A percentile compares a stretch with the other conserved stretches of the same genome.
phyloP scores from a whole-genome alignment of 2,113 vertebrate species.

The Mirza zaza region DNA sequence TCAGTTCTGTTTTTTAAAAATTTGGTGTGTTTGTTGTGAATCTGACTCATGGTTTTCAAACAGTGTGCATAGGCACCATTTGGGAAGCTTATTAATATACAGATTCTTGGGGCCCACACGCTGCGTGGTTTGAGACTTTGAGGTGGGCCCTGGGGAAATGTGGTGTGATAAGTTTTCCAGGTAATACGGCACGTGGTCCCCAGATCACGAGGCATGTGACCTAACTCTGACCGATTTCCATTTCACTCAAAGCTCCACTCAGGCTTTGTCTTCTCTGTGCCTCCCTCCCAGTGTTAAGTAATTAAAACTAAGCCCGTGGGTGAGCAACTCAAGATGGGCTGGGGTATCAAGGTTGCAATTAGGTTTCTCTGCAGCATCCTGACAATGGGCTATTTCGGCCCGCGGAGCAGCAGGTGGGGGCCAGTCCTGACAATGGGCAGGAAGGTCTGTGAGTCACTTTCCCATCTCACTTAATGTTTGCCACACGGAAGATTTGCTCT shows the following conservation, averaged over 20 bases:
- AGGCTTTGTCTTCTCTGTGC: background rate
- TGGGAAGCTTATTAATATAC: background rate
- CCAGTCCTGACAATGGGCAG: background rate
- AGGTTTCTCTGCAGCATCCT: background rate
- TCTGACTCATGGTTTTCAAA: background rate
- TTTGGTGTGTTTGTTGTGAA: background rate
- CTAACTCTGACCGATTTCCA: background rate
- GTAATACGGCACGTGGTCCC: rapidly evolving
- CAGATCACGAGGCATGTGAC: no score
- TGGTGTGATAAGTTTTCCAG: rapidly evolving
- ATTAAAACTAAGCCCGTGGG: background rate
- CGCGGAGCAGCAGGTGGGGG: background rate
- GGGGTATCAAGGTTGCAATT: background rate
- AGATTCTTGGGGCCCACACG: background rate
- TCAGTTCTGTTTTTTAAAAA: no score
- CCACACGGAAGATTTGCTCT: background rate
- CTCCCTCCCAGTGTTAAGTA: background rate
- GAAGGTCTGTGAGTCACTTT: background rate
- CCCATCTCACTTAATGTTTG: background rate
- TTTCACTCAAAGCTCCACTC: background rate
- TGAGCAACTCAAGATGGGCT: background rate
- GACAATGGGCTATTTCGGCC: background rate
- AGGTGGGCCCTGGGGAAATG: no score
- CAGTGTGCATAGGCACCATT: rapidly evolving
- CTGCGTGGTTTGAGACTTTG: background rate